Evolutionary conservation across 30 jellyfish, hydroid and myxozoan species (phyloP).

Genomic region (Hydractinia echinata): DNA sequence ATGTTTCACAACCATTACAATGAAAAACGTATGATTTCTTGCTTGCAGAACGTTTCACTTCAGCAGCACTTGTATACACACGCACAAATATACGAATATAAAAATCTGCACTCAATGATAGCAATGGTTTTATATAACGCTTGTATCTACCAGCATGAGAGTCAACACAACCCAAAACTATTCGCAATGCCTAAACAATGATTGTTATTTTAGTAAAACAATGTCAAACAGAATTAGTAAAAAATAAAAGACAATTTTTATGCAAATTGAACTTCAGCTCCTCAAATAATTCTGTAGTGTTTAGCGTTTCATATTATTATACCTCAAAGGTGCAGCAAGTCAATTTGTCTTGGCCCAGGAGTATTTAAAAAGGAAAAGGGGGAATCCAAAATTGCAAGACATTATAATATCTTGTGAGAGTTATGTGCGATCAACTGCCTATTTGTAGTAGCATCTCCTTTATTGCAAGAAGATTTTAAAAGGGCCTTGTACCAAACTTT

Average conservation of each 20-base stretch:
- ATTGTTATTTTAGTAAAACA: background rate
- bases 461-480: no score
- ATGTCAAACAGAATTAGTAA: background rate
- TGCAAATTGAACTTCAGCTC: no score
- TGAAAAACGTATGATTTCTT: slow-evolving; percentile 75
- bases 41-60: slow-evolving; percentile 86
- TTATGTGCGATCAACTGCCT: no score
- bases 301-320: no score
- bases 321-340: no score
- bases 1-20: slow-evolving; percentile 87
- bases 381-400: no score
- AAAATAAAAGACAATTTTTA: background rate
- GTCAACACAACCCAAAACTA: slow-evolving; percentile 73
- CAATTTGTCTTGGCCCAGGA: no score
- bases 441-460: no score
- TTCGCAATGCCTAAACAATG: slow-evolving; percentile 69
- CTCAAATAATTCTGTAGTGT: no score
- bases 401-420: no score
- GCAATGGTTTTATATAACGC: slow-evolving; percentile 76
- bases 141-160: slow-evolving; percentile 90
- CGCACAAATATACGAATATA: slow-evolving; percentile 83
- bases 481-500: no score
- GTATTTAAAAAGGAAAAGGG: no score
- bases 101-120: slow-evolving; percentile 90
- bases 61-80: slow-evolving; percentile 81